Evolutionary conservation across 2,113 vertebrate species (phyloP).

Genomic region (Cochlearius cochlearius): DNA sequence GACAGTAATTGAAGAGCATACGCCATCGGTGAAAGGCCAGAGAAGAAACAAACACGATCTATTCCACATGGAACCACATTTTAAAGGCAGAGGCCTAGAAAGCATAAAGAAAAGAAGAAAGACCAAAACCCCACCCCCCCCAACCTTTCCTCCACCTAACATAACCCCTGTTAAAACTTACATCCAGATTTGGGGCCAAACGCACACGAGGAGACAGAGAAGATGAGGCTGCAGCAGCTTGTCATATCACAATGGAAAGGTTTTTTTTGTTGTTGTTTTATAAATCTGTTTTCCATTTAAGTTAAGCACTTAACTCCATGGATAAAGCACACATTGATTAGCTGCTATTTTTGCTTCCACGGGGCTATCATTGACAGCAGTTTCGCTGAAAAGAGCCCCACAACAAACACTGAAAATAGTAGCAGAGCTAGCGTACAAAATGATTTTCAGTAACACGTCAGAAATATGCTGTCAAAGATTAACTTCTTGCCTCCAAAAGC

Average conservation of each 20-base stretch:
- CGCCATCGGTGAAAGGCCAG: neutral
- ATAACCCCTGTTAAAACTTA: neutral
- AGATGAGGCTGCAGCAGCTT: neutral
- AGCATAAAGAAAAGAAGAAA: neutral
- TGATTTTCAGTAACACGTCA: neutral
- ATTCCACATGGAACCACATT: fast-evolving
- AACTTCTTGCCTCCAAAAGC: neutral
- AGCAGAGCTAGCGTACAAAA: neutral
- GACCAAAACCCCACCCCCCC: too few species aligned
- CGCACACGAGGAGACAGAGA: fast-evolving
- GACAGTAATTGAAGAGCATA: neutral
- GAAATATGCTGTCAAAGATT: neutral
- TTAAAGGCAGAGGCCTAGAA: neutral
- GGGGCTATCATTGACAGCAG: neutral
- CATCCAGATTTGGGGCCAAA: neutral
- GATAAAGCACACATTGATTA: neutral
- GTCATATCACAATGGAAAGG: neutral
- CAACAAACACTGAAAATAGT: neutral
- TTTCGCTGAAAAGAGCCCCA: neutral
- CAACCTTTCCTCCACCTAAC: neutral
- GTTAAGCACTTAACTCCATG: neutral
- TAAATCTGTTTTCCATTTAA: neutral
- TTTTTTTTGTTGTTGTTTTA: neutral
- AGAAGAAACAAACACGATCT: neutral
- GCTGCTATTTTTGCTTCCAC: neutral